Conservation (phyloP, 2,888 invertebrate genomes). For the Drosophila stalkeri region DNA sequence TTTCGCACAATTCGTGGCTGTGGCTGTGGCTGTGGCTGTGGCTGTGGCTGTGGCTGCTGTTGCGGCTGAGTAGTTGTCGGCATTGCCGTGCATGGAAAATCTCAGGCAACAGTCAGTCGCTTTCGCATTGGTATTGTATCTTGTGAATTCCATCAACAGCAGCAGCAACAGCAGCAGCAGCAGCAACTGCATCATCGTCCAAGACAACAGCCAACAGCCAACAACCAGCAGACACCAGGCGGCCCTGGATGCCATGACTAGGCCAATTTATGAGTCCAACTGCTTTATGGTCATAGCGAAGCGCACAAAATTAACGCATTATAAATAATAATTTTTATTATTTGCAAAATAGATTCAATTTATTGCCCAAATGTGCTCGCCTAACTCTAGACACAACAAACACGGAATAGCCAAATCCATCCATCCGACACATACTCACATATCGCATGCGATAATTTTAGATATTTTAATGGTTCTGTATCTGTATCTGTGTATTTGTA, state of each 20-base stretch:
- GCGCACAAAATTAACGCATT: constrained; percentile 68
- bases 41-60: constrained; percentile 11
- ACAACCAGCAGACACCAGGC: constrained; percentile 14
- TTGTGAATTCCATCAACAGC: constrained; percentile 59
- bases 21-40: constrained; percentile 26
- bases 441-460: not conserved
- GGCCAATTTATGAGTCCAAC: constrained; percentile 72
- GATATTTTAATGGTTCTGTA: constrained; percentile 1
- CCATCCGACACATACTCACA: not conserved
- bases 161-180: constrained; percentile 21
- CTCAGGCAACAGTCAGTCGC: constrained; percentile 53
- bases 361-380: constrained; percentile 40
- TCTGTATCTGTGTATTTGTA: too few species aligned
- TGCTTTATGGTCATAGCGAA: constrained; percentile 68
- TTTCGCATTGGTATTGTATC: constrained; percentile 39
- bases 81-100: constrained; percentile 61
- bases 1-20: constrained; percentile 58
- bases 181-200: constrained; percentile 24
- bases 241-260: constrained; percentile 35
- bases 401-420: not conserved
- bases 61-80: constrained; percentile 36
- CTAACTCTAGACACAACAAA: constrained; percentile 10
- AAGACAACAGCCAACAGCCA: constrained; percentile 13
- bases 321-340: constrained; percentile 81
- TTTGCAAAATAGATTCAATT: constrained; percentile 61